phyloP scores from a whole-genome alignment of 2,797 vertebrate species.

The Dromococcyx pavoninus region DNA sequence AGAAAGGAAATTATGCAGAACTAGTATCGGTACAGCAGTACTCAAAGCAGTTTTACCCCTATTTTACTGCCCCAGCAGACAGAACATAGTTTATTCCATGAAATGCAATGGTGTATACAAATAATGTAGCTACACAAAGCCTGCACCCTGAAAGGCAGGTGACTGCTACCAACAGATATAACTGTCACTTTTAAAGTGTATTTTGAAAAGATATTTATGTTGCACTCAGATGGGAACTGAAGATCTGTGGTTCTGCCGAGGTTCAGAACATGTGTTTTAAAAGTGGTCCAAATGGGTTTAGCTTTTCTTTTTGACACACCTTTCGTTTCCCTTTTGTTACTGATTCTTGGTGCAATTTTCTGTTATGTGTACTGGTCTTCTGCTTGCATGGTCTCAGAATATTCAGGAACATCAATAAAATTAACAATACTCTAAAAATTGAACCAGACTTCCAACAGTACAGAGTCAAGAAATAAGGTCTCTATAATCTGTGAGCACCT shows the following conservation, averaged over 20 bases:
- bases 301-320: neutral
- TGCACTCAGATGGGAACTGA: neutral
- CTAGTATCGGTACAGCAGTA: neutral
- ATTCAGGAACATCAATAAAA: neutral
- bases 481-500: neutral
- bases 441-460: neutral
- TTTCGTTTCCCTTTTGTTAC: neutral
- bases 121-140: neutral
- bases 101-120: neutral
- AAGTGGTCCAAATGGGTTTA: neutral
- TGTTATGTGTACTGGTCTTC: neutral
- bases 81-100: neutral
- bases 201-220: neutral
- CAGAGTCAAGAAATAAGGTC: neutral
- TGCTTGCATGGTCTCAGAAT: neutral
- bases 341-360: neutral
- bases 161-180: neutral
- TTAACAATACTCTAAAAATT: neutral
- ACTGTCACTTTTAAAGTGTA: neutral
- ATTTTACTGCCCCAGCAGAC: neutral
- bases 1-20: neutral
- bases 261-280: neutral
- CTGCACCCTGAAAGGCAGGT: neutral
- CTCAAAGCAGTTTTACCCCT: neutral
- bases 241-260: neutral